Evolutionary conservation across 2,797 vertebrate species (phyloP).

Genomic region (Pogonophryne albipinna): DNA sequence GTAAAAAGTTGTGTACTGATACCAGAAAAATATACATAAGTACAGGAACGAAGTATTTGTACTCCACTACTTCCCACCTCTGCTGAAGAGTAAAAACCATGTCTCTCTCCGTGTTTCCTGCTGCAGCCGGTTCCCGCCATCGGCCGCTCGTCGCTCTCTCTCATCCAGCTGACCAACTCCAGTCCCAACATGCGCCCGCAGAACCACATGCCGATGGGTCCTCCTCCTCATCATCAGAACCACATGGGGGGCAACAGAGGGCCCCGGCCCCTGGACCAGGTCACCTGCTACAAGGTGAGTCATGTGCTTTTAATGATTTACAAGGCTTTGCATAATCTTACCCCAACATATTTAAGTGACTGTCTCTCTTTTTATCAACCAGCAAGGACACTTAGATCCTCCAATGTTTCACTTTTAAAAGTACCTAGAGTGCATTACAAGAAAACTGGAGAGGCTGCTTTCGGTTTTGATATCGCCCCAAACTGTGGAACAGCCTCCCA

Average conservation of each 20-base stretch:
- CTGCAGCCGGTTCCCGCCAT: constrained; percentile 68
- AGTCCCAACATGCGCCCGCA: constrained; percentile 89
- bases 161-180: constrained; percentile 91
- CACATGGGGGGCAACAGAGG: constrained; percentile 91
- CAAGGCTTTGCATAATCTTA: too few relatives aligned
- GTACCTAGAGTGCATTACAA: too few relatives aligned
- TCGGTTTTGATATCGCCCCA: too few relatives aligned
- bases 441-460: too few relatives aligned
- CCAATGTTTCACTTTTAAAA: too few relatives aligned
- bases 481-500: too few relatives aligned
- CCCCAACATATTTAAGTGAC: too few relatives aligned
- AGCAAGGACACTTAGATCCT: too few relatives aligned
- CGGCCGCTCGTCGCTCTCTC: constrained; percentile 89
- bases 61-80: not conserved
- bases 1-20: too few relatives aligned
- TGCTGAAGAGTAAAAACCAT: not conserved
- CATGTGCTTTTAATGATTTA: not conserved
- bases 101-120: not conserved
- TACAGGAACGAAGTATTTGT: too few relatives aligned
- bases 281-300: constrained; percentile 98
- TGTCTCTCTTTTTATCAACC: too few relatives aligned
- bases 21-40: too few relatives aligned
- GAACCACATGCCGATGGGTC: constrained; percentile 83
- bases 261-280: constrained; percentile 95
- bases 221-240: constrained; percentile 66